A percentile compares a stretch with the other conserved stretches of the same genome.
Evolutionary conservation across 2,113 vertebrate species (phyloP).

Genomic region (Oreotragus oreotragus): DNA sequence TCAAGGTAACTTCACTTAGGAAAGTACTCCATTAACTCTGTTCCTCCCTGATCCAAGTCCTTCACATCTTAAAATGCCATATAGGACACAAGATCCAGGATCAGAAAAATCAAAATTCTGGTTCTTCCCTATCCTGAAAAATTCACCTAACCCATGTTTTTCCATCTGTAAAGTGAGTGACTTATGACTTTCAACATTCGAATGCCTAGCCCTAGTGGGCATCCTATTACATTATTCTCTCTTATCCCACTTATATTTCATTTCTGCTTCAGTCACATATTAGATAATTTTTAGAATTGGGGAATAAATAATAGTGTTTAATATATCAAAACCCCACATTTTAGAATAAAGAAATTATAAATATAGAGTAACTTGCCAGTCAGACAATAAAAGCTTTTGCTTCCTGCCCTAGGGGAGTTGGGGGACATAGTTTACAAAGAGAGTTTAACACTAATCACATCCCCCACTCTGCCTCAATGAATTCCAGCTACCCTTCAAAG

Average conservation of each 20-base stretch:
- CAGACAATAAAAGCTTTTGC: not conserved
- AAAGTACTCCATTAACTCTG: not conserved
- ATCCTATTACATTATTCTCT: not conserved
- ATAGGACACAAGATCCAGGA: not conserved
- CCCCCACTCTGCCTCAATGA: not conserved
- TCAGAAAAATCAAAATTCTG: not conserved
- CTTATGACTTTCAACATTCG: not conserved
- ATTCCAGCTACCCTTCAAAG: constrained; percentile 19
- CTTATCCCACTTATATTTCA: not conserved
- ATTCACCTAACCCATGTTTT: not conserved
- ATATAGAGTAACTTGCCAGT: not conserved
- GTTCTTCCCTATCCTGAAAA: not conserved
- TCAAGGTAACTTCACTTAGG: constrained; percentile 20
- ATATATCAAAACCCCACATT: not conserved
- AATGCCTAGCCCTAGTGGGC: not conserved
- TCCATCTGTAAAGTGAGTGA: not conserved
- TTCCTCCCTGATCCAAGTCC: not conserved
- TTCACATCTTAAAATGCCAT: constrained; percentile 14
- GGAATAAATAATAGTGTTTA: not conserved
- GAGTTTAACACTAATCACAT: not conserved
- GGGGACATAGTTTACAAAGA: not conserved
- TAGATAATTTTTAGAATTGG: not conserved
- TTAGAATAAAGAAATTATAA: constrained; percentile 18
- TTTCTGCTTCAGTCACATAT: not conserved
- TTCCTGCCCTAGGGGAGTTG: not conserved